These are phyloP conservation scores for Machaerirhynchus nigripectus DNA, from an alignment of 2,113 vertebrate species.

Conservation along the genomic window DNA sequence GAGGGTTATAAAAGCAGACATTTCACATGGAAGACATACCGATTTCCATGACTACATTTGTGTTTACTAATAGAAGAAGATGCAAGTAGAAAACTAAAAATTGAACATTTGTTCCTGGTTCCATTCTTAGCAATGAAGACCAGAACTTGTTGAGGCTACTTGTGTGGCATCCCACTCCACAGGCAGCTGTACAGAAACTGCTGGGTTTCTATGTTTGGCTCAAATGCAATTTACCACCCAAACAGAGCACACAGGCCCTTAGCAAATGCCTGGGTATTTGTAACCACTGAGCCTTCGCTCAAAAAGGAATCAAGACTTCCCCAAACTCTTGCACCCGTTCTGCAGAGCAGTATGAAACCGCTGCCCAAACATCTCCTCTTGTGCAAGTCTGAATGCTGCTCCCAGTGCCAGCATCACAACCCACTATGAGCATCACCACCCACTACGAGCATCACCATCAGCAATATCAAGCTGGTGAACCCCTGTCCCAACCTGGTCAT, in stretches of 20 bases:
- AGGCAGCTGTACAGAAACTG: neutral
- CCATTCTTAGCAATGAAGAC: neutral
- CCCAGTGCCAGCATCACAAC: neutral
- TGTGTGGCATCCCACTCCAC: slow-evolving; percentile 31
- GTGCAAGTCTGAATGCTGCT: neutral
- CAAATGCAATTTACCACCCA: neutral
- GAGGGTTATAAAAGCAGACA: neutral
- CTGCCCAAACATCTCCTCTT: neutral
- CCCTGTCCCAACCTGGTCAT: neutral
- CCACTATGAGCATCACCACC: neutral
- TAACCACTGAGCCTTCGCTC: neutral
- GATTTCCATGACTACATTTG: neutral
- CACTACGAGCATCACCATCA: neutral
- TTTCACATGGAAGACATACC: neutral
- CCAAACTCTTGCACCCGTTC: neutral
- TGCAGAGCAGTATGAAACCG: neutral
- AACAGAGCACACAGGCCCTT: neutral
- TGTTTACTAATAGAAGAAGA: neutral
- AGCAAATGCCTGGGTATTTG: neutral
- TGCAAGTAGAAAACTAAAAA: neutral
- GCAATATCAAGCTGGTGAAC: neutral
- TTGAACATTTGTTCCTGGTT: neutral
- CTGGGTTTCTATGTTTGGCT: slow-evolving; percentile 37
- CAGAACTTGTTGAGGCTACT: slow-evolving; percentile 14
- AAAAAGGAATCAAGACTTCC: slow-evolving; percentile 1